These are phyloP conservation scores for Eonycteris spelaea DNA, from an alignment of 2,113 vertebrate genomes.

Conservation along the genomic window DNA sequence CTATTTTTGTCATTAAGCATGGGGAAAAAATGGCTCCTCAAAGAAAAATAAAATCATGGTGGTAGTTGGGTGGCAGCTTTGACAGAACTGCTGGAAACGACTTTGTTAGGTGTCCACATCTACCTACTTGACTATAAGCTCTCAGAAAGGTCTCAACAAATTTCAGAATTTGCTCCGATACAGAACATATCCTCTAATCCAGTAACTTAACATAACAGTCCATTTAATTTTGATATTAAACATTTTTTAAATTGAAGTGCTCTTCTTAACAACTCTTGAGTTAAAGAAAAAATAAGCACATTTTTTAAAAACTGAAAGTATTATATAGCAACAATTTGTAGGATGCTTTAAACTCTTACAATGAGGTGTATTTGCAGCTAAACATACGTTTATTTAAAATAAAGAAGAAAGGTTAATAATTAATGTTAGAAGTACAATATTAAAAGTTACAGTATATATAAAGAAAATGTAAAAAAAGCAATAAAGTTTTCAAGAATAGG, in stretches of 20 bases:
- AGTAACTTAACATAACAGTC: not conserved
- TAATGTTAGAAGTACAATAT: not conserved
- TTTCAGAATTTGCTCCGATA: not conserved
- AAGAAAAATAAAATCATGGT: not conserved
- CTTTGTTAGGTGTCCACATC: not conserved
- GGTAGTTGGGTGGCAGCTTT: fast-evolving
- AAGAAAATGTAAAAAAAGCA: not conserved
- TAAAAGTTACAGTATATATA: not conserved
- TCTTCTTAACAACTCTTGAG: not conserved
- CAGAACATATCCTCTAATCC: not conserved
- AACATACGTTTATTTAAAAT: not conserved
- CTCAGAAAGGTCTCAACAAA: not conserved
- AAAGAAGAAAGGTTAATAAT: not conserved
- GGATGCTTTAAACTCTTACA: not conserved
- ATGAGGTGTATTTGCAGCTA: not conserved
- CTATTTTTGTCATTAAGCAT: not conserved
- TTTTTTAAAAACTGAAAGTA: not conserved
- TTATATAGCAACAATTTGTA: not conserved
- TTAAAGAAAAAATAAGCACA: not conserved
- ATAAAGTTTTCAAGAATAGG: not conserved
- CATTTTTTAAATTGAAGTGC: not conserved
- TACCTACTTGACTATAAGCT: not conserved
- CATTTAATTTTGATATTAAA: not conserved
- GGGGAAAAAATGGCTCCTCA: not conserved
- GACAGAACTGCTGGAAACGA: not conserved